Evolutionary conservation across 2,797 vertebrate genomes (phyloP), one percentile per base, ranked within the genome.

Genomic region (Etheostoma perlongum): DNA sequence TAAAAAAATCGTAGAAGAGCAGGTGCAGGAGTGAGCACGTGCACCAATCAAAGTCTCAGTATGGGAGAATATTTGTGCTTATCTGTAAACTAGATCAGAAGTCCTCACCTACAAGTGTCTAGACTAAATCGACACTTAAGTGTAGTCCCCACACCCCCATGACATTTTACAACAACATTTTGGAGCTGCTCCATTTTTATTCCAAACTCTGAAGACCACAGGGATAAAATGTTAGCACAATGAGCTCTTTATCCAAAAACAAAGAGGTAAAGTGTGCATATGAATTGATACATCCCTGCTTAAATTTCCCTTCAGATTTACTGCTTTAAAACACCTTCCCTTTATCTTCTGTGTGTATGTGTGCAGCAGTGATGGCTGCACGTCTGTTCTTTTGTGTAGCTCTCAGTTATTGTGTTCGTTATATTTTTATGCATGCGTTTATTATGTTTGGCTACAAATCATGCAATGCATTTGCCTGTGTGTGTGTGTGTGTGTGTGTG

Each of bases 161-260:
- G 40, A 62, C 62, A 55, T 63, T 70, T 67, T 49, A 72, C 58
- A 72, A 27, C 36, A 51, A 23, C 44, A 42, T 59, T 64, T 59
- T 33, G 42, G 49, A 63, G 67, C 61, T 71, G 64, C 62, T 76
- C 68, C 54, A 63, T 81, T 76, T 51, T 67, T 66, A 83, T 83
- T 72, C n/a, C 5, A 61, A 81, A 76, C 75, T 49, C 61, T 49
- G 57, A 57, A 52, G 40, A 81, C 47, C 52, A 70, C 65, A 65
- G 51, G 60, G 63, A 81, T 74, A 54, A 74, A 68, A 72, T 49
- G 23, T 68, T 60, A 58, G 42, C 23, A 40, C 48, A 9, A 36
- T 49, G 60, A 73, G 62, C 44, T 65, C 69, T 84, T 76, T 30
- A 74, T 81, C 67, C 74, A 48, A 79, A 83, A 76, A 80, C 48